A percentile compares a stretch with the other conserved stretches of the same genome.
Conservation (phyloP, 1,140 invertebrate genomes). For the Coptotermes formosanus region DNA sequence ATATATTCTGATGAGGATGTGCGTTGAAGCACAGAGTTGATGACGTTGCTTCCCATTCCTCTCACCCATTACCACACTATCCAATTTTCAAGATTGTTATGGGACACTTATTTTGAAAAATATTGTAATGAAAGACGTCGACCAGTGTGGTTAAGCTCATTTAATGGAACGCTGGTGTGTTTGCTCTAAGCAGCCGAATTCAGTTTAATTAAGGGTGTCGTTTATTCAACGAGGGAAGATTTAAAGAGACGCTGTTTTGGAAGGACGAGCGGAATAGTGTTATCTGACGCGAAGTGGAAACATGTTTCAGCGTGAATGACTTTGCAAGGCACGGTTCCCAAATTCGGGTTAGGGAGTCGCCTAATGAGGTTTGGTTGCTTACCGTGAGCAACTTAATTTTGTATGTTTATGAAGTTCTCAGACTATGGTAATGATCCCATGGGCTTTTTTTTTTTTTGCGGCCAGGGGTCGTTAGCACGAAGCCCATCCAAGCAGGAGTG, state of each 20-base stretch:
- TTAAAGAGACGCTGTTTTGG: not conserved
- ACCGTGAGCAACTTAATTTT: no score
- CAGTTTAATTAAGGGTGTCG: not conserved
- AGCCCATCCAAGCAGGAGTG: no score
- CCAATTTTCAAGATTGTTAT: constrained; percentile 9
- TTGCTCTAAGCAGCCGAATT: not conserved
- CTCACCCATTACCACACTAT: not conserved
- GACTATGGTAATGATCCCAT: no score
- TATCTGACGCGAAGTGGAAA: no score
- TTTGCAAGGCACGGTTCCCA: no score
- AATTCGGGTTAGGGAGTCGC: no score
- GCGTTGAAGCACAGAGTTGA: not conserved
- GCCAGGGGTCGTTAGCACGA: no score
- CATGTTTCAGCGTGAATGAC: no score
- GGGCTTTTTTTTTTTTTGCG: no score
- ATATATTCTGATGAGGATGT: constrained; percentile 12
- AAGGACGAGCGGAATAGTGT: no score
- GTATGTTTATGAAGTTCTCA: no score
- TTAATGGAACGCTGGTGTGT: not conserved
- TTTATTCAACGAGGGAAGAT: not conserved
- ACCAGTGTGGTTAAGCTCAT: not conserved
- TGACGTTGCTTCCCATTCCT: not conserved
- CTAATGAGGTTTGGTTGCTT: no score
- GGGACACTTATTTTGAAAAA: not conserved
- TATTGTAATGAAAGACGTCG: not conserved